Evolutionary conservation across 1,140 invertebrate species (phyloP), one percentile per base, ranked within the genome.

Genomic region (Nomia melanderi): DNA sequence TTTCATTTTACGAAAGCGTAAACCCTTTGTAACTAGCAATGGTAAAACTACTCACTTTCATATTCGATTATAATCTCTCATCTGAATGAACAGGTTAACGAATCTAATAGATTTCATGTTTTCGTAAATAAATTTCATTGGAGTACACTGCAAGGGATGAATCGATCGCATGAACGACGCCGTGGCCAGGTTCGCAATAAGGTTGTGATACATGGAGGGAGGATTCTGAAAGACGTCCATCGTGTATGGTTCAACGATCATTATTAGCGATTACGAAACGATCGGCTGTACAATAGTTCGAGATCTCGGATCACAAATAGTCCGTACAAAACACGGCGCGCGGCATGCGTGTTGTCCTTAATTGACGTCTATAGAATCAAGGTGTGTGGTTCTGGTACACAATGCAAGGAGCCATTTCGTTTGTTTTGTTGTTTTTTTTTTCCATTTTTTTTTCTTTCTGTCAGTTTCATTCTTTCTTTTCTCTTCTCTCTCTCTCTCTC

Each of bases 201-300:
- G n/a, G 27, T 33, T 33, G 29, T 17, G 33, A 17, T 36, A 23
- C 71, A 64, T 29, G 73, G 9, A 63, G n/a, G 23, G 62, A 57
- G 31, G 44, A 72, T 70, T 47, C 29, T 39, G 78, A 66, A 60
- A 62, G 65, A 82, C 50, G 56, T 67, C 64, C 27, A 72, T 36
- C 56, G 12, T 72, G 53, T 83, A 83, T 81, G 74, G 79, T 83
- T 83, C 79, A 83, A 83, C 81, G 82, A 76, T 83, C 70, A 83
- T 83, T 83, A 83, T 83, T 76, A 75, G 82, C 81, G 82, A 79
- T 83, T 79, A 83, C 77, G 82, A 83, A 83, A 83, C 82, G 82
- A 69, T 84, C 77, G 81, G 81, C 81, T 83, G 76, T 83, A 83
- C 81, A 83, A 83, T 82, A 82, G 73, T 83, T 72, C 31, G 70